A percentile compares a stretch with the other conserved stretches of the same genome.
Evolutionary conservation across 2,113 vertebrate genomes (phyloP).

Genomic region (Pseudolaguvia tuberculata): DNA sequence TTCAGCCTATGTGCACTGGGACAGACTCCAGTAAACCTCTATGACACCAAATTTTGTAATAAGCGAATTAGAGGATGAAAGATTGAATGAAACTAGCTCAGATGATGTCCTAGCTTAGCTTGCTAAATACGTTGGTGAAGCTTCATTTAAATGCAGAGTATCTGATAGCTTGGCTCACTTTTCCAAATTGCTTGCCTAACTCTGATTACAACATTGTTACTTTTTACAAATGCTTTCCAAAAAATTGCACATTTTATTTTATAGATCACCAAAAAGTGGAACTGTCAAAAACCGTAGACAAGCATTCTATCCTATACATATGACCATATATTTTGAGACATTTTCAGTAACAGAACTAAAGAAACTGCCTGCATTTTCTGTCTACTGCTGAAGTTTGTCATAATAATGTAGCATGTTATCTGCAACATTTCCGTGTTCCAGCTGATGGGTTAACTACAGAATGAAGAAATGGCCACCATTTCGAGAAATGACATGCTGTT

Average conservation of each 20-base stretch:
- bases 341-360: neutral
- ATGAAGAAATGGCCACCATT: neutral
- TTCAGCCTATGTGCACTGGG: too few relatives aligned
- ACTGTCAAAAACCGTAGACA: neutral
- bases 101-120: too few relatives aligned
- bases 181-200: too few relatives aligned
- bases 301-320: neutral
- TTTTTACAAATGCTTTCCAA: too few relatives aligned
- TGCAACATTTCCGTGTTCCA: neutral
- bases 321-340: neutral
- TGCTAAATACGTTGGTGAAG: too few relatives aligned
- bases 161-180: too few relatives aligned
- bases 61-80: too few relatives aligned
- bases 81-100: too few relatives aligned
- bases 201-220: too few relatives aligned
- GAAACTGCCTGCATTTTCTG: neutral
- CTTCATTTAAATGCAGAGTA: too few relatives aligned
- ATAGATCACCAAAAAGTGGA: neutral
- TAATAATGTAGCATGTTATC: neutral
- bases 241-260: neutral
- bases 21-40: too few relatives aligned
- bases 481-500: slow-evolving; percentile 14
- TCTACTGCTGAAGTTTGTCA: neutral
- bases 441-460: slow-evolving; percentile 17
- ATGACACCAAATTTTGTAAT: too few relatives aligned